Percentiles rank a stretch among this genome's conserved stretches.
Evolutionary conservation across 2,888 invertebrate genomes (phyloP).

Genomic region (Xylocampa areola): DNA sequence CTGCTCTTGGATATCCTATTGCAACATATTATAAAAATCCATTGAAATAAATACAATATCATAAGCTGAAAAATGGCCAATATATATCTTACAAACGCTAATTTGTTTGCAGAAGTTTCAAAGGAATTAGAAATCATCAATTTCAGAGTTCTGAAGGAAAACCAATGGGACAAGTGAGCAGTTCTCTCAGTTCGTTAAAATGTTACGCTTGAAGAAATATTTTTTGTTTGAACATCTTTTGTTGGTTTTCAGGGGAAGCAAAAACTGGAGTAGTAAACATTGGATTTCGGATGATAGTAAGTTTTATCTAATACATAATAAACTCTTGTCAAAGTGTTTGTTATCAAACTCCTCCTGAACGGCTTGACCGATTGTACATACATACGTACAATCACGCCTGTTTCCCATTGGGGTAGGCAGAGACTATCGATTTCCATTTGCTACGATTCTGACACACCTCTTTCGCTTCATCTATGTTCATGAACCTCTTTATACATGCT

Average conservation of each 20-base stretch:
- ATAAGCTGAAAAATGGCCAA: slow-evolving; percentile 1
- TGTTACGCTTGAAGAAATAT: not conserved
- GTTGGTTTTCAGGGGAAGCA: slow-evolving; percentile 15
- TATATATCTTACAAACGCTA: not conserved
- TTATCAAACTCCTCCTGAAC: no score
- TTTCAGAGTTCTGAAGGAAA: slow-evolving; percentile 38
- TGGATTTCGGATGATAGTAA: slow-evolving; percentile 42
- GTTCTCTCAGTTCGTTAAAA: slow-evolving; percentile 1
- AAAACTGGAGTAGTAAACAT: slow-evolving; percentile 12
- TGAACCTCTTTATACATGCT: no score
- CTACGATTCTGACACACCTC: no score
- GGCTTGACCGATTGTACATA: not conserved
- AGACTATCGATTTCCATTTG: no score
- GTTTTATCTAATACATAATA: not conserved
- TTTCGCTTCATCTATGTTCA: no score
- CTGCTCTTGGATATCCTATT: no score
- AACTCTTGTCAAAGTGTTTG: no score
- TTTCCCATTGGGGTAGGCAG: no score
- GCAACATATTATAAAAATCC: no score
- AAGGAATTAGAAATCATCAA: slow-evolving; percentile 58
- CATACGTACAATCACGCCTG: no score
- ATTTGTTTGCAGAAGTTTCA: slow-evolving; percentile 58
- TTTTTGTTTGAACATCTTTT: not conserved
- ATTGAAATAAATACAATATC: no score
- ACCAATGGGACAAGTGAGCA: slow-evolving; percentile 27